phyloP scores from a whole-genome alignment of 2,888 invertebrate species.

The Lysandra coridon region DNA sequence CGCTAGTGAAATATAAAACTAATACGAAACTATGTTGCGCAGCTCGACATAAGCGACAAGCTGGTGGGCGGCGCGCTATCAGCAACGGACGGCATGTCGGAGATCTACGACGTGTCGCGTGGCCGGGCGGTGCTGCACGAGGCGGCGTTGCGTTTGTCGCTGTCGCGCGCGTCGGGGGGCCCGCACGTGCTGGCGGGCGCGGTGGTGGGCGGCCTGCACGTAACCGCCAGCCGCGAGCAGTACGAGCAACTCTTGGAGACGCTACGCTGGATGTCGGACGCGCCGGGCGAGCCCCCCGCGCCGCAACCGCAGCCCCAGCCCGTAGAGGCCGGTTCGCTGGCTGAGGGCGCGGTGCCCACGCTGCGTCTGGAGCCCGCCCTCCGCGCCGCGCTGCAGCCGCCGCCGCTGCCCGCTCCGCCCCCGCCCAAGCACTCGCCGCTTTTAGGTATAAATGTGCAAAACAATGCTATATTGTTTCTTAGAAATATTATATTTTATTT shows the following conservation, averaged over 20 bases:
- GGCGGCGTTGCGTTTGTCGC: slow-evolving; percentile 88
- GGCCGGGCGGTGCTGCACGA: slow-evolving; percentile 95
- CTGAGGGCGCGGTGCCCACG: slow-evolving; percentile 65
- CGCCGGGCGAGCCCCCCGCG: slow-evolving; percentile 40
- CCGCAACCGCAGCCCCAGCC: slow-evolving; percentile 36
- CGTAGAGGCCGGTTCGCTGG: slow-evolving; percentile 42
- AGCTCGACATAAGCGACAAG: slow-evolving; percentile 68
- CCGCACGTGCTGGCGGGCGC: slow-evolving; percentile 84
- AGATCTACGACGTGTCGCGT: slow-evolving; percentile 86
- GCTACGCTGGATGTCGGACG: slow-evolving; percentile 56
- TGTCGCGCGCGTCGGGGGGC: slow-evolving; percentile 70
- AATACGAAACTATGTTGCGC: slow-evolving; percentile 10
- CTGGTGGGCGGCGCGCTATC: slow-evolving; percentile 53
- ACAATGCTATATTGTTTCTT: no score
- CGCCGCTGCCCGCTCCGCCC: slow-evolving; percentile 52
- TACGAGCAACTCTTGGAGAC: slow-evolving; percentile 94
- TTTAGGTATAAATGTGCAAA: slow-evolving; percentile 41
- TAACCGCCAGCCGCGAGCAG: slow-evolving; percentile 91
- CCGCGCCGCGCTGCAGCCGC: slow-evolving; percentile 77
- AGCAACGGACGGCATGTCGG: slow-evolving; percentile 78
- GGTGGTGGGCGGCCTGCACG: slow-evolving; percentile 91
- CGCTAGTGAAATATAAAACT: neutral
- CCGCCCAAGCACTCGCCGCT: slow-evolving; percentile 43
- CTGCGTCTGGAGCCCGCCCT: slow-evolving; percentile 83
- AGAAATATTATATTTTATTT: no score